Percentiles rank a stretch among this genome's conserved stretches.
Conservation (phyloP, 2,797 vertebrate genomes). For the Nasua narica region DNA sequence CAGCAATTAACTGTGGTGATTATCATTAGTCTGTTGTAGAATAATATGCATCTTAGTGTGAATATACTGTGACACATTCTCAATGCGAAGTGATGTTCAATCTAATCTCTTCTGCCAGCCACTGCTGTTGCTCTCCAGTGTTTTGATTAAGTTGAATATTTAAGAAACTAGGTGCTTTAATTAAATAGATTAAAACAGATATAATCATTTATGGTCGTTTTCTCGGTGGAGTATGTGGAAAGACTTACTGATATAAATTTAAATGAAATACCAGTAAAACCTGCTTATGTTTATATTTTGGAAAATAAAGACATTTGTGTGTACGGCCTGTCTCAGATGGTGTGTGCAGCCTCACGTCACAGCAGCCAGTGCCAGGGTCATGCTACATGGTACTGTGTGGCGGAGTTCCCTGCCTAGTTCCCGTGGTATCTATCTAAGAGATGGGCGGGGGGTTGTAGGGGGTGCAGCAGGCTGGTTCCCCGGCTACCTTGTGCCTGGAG, state of each 20-base stretch:
- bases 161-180: neutral
- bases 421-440: neutral
- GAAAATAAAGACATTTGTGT: neutral
- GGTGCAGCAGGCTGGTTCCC: neutral
- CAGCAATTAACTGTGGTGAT: neutral
- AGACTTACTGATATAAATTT: neutral
- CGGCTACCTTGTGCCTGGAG: neutral
- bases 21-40: neutral
- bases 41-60: neutral
- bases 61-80: neutral
- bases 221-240: neutral
- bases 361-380: neutral
- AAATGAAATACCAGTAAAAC: neutral
- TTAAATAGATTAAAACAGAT: neutral
- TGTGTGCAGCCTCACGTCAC: accelerated
- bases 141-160: neutral
- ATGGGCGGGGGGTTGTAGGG: neutral
- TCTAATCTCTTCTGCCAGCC: neutral
- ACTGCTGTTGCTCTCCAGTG: neutral
- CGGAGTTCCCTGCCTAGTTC: neutral
- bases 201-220: neutral
- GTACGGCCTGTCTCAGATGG: neutral
- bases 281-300: neutral
- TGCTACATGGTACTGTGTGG: neutral
- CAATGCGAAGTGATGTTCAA: neutral